Conservation (phyloP, 2,797 vertebrate genomes). For the Eulemur rubriventer region DNA sequence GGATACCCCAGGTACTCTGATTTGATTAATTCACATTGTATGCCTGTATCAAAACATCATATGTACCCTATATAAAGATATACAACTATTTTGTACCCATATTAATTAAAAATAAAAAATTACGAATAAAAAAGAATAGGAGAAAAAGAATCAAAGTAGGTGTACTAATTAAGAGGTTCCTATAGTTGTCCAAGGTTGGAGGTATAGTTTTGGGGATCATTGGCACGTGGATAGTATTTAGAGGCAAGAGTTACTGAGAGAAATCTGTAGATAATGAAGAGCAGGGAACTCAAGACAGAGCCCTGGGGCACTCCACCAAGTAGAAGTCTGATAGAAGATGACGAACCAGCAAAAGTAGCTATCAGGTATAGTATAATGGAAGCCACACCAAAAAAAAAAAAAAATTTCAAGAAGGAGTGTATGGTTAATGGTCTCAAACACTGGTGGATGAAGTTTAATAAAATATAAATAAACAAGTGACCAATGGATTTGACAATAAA, state of each 20-base stretch:
- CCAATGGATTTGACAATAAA: conserved; percentile 13
- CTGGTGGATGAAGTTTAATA: neutral
- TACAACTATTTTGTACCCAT: too few species aligned
- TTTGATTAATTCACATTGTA: too few species aligned
- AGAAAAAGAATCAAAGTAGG: neutral
- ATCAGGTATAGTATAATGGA: neutral
- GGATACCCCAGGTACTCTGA: too few species aligned
- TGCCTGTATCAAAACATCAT: too few species aligned
- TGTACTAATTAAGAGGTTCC: neutral
- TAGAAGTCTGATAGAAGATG: neutral
- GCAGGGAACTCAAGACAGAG: neutral
- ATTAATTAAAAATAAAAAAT: too few species aligned
- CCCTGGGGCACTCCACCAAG: neutral
- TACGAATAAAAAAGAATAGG: neutral
- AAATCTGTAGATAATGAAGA: neutral
- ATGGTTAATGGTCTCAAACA: neutral
- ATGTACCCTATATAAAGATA: too few species aligned
- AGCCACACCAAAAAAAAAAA: neutral
- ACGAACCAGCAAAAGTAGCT: neutral
- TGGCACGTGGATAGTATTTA: neutral
- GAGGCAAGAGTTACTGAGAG: neutral
- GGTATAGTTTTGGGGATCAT: neutral
- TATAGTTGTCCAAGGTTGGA: neutral
- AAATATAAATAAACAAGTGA: conserved; percentile 8
- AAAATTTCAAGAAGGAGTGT: neutral